phyloP scores from a whole-genome alignment of 1,140 invertebrate genomes.

The Lepidostoma basale region DNA sequence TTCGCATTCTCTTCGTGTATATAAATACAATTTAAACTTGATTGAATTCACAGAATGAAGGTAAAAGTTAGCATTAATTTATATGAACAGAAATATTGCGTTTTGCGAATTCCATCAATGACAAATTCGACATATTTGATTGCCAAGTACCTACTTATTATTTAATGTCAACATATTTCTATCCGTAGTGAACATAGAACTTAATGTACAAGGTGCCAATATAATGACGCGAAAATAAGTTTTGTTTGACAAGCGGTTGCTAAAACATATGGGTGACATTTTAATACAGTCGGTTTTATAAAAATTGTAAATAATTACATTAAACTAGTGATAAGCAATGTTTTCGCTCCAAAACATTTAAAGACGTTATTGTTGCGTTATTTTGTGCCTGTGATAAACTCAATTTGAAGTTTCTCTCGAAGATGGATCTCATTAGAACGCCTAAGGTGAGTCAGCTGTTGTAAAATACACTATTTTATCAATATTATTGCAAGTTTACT shows the following conservation, averaged over 20 bases:
- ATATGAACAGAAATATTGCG: too few relatives aligned
- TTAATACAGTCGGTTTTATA: not conserved
- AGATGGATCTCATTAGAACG: conserved; percentile 27
- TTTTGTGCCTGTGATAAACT: not conserved
- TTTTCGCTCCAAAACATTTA: not conserved
- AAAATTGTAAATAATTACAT: conserved; percentile 2
- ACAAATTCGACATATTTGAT: too few relatives aligned
- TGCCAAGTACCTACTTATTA: too few relatives aligned
- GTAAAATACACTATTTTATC: not conserved
- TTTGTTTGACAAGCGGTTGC: conserved; percentile 26
- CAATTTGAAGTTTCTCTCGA: conserved; percentile 6
- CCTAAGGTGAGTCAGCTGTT: conserved; percentile 21
- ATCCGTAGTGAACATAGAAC: not conserved
- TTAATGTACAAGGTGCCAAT: not conserved
- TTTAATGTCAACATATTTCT: too few relatives aligned
- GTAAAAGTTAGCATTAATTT: too few relatives aligned
- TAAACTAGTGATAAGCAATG: not conserved
- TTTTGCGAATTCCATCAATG: too few relatives aligned
- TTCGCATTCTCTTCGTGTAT: too few relatives aligned
- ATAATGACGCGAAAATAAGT: not conserved
- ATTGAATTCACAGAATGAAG: too few relatives aligned
- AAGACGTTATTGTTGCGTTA: not conserved
- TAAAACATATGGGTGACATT: conserved; percentile 24
- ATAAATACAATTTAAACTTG: too few relatives aligned
- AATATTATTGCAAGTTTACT: not conserved